phyloP scores from a whole-genome alignment of 2,113 vertebrate genomes.

The Daboia siamensis region DNA sequence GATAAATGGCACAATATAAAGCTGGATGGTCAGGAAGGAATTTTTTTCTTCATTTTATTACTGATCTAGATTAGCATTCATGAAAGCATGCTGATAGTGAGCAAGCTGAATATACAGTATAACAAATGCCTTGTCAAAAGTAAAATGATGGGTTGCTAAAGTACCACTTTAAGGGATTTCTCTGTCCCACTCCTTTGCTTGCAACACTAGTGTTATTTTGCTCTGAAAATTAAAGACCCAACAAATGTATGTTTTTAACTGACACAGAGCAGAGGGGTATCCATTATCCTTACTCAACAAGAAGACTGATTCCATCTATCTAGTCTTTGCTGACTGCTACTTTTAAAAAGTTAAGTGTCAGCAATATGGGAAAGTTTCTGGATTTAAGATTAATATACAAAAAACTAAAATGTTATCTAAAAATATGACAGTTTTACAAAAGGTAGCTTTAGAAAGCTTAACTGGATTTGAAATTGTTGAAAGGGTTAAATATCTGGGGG shows the following conservation, averaged over 20 bases:
- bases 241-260: not conserved
- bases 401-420: no score
- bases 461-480: no score
- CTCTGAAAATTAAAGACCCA: constrained; percentile 17
- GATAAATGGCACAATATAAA: not conserved
- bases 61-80: not conserved
- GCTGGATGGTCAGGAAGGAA: not conserved
- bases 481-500: no score
- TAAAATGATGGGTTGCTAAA: not conserved
- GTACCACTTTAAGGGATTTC: accelerated
- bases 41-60: not conserved
- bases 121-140: not conserved
- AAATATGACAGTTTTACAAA: no score
- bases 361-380: no score
- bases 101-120: not conserved
- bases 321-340: constrained; percentile 8
- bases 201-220: constrained; percentile 1
- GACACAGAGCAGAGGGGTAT: not conserved
- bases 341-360: not conserved
- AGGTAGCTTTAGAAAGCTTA: no score
- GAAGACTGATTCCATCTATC: not conserved
- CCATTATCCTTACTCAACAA: not conserved
- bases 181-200: not conserved
- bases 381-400: no score
- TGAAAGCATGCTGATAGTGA: not conserved